phyloP scores from a whole-genome alignment of 1,140 invertebrate species.

The Steinernema feltiae region DNA sequence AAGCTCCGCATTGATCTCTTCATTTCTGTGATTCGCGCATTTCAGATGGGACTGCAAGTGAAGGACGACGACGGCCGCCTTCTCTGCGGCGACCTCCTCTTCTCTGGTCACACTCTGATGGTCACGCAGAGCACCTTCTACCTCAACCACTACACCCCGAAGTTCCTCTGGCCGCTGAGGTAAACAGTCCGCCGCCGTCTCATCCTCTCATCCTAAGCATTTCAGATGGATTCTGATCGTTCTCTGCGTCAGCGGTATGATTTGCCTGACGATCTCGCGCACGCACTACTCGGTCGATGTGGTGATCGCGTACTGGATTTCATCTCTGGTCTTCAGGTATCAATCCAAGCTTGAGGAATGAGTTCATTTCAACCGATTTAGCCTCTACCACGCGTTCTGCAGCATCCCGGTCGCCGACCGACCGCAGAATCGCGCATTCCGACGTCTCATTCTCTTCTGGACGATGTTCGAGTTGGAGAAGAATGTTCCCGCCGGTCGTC shows the following conservation, averaged over 20 bases:
- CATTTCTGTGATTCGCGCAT: too few relatives aligned
- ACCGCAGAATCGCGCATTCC: conserved; percentile 18
- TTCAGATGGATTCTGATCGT: conserved; percentile 2
- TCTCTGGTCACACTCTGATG: conserved; percentile 26
- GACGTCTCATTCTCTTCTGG: conserved; percentile 29
- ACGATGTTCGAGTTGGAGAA: conserved; percentile 25
- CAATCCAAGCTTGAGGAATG: background rate
- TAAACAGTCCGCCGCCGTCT: background rate
- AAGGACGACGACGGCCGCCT: conserved; percentile 12
- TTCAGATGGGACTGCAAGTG: conserved; percentile 17
- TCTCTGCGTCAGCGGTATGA: conserved; percentile 25
- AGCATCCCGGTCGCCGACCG: conserved; percentile 3
- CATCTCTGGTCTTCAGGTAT: conserved; percentile 27
- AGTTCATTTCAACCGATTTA: background rate
- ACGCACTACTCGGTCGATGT: conserved; percentile 33
- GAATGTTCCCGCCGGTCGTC: conserved; percentile 24
- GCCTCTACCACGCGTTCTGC: conserved; percentile 29
- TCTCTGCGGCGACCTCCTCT: conserved; percentile 32
- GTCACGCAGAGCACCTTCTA: conserved; percentile 21
- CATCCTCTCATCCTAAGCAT: background rate
- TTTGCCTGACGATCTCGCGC: conserved; percentile 22
- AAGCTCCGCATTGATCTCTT: background rate
- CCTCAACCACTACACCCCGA: conserved; percentile 31
- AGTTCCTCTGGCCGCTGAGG: conserved; percentile 23
- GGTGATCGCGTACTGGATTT: conserved; percentile 27